Evolutionary conservation across 2,797 vertebrate genomes (phyloP), one percentile per base, ranked within the genome.

Genomic region (Sebastes umbrosus): DNA sequence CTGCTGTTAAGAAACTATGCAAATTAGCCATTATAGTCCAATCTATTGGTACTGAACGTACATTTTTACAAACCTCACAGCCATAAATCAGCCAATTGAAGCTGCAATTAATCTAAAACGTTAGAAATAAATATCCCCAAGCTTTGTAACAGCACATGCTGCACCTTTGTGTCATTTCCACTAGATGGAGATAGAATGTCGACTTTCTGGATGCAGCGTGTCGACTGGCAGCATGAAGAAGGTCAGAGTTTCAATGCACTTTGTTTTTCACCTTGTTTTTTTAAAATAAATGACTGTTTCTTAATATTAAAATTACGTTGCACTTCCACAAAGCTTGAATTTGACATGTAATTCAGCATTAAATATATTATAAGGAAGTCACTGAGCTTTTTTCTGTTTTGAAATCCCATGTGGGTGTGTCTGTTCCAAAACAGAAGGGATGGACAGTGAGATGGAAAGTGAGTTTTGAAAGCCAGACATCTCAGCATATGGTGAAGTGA

Each of bases 161-260:
- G 16, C 6, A 58, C 3, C 55, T 62, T 34, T 64, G 36, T 69
- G 67, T 65, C 22, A 24, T 63, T 81, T 80, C 74, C 94, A 78
- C 88, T 92, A 95, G 95, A 89, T 93, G 93, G 94, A 59, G 91
- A 11, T 36, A 71, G 22, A 24, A 52, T 39, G 24, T 70, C 13
- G 3, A 80, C 71, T 77, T 67, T 77, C 29, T 80, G 24, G 4
- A 36, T 43, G 59, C 14, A 22, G 11, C 13, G 8, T 1, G 31
- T 29, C 2, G n/a, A 6, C 36, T 8, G 13, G 27, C 22, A 22
- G 13, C 14, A 31, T 7, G 25, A 60, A 13, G 22, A 67, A 24
- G 9, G 31, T 70, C 29, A 55, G 0, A 12, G 6, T 71, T n/a
- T 67, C 29, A 13, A 65, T 3, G 9, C 31, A 55, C 54, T 73